Evolutionary conservation across 2,113 vertebrate species (phyloP), one percentile per base, ranked within the genome.

Genomic region (Toxotes chatareus): DNA sequence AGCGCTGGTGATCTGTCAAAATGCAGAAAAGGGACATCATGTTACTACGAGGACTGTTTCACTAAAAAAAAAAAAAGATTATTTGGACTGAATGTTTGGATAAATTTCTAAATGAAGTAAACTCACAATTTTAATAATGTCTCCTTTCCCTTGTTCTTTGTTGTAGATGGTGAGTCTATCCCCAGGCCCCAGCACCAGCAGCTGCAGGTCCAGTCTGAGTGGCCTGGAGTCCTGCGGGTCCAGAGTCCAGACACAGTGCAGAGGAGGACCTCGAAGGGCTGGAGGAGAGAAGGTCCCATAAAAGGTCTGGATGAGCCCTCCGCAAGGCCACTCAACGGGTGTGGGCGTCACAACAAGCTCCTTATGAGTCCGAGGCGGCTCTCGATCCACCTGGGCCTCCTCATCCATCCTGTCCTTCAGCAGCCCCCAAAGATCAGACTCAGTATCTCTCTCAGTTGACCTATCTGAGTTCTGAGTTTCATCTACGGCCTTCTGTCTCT

Each of bases 201-300:
- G 87, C 5, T 95, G 95, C 79, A 98, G 95, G 83, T 95, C 95
- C 70, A 98, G 88, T 1, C 93, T 95, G 23, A 98, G 94, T 0
- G 96, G 95, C 31, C 96, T 93, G 16, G 96, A 92, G 76, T 97
- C 97, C 13, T 96, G 94, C 2, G 96, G 96, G 65, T 97, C 96
- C 74, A 97, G 85, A 3, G 94, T 93, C 97, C 97, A 98, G 53
- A 95, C 88, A 82, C 97, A 98, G 34, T 78, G 77, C 72, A 94
- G 70, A 0, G 93, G 84, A 8, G 49, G 47, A 13, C 84, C 89
- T 3, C 53, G 87, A 68, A 57, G 75, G 0, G 89, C 61, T 0
- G 96, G 96, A 17, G 97, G 94, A 6, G 94, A 94, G 71, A 98
- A 96, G 34, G 96, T 95, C 16, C 97, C 97, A 6, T 96, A 98